Percentiles rank a stretch among this genome's conserved stretches.
Conservation (phyloP, 1,140 invertebrate genomes). For the Drosophila bifasciata region DNA sequence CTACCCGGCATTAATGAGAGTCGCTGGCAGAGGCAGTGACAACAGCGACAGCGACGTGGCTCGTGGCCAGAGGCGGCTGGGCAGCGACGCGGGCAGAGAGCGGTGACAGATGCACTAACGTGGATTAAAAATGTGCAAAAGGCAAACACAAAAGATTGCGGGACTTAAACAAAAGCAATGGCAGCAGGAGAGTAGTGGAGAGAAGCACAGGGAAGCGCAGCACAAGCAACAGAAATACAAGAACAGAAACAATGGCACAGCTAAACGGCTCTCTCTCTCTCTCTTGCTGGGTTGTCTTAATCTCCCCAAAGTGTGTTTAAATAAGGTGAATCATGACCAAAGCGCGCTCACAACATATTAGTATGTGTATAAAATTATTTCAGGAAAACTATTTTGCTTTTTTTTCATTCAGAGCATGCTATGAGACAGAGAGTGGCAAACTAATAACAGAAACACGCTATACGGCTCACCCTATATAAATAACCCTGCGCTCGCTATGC, state of each 20-base stretch:
- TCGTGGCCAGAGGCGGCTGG: slow-evolving; percentile 27
- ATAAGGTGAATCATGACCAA: slow-evolving; percentile 26
- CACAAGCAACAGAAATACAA: slow-evolving; percentile 13
- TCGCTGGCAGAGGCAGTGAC: slow-evolving; percentile 11
- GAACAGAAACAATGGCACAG: slow-evolving; percentile 27
- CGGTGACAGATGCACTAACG: slow-evolving; percentile 58
- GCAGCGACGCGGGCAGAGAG: slow-evolving; percentile 3
- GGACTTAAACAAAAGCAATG: slow-evolving; percentile 25
- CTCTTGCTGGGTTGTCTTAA: slow-evolving; percentile 3
- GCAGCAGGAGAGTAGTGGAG: neutral
- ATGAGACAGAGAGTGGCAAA: no score
- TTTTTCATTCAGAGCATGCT: no score
- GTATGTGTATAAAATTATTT: no score
- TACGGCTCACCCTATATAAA: no score
- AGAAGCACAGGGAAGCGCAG: neutral
- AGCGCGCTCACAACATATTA: no score
- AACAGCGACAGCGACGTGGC: slow-evolving; percentile 5
- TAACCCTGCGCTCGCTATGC: no score
- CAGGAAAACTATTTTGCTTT: no score
- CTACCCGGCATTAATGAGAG: slow-evolving; percentile 6
- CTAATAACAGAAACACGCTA: no score
- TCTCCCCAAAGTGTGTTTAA: slow-evolving; percentile 15
- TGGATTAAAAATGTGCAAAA: slow-evolving; percentile 55
- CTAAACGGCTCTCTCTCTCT: slow-evolving; percentile 1
- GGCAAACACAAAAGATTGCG: slow-evolving; percentile 41